These are phyloP conservation scores for Gopherus flavomarginatus DNA, from an alignment of 2,113 vertebrate species.

Conservation along the genomic window DNA sequence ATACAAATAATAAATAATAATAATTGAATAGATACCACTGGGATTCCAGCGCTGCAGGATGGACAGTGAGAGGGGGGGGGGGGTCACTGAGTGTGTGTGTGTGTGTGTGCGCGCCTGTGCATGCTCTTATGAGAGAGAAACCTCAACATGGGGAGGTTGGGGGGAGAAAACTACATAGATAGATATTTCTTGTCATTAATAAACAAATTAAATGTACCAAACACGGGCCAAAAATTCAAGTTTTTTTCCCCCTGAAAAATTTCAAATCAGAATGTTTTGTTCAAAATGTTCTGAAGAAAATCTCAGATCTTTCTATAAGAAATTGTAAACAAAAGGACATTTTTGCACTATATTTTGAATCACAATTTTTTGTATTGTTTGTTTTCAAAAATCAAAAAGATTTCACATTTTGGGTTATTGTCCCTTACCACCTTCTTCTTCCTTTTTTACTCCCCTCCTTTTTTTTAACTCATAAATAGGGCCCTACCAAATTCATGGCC, in stretches of 20 bases:
- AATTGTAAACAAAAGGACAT: neutral
- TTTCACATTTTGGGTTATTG: neutral
- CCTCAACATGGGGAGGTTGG: neutral
- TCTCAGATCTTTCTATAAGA: neutral
- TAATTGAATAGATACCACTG: neutral
- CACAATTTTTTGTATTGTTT: neutral
- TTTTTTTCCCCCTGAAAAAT: neutral
- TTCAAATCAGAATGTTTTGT: neutral
- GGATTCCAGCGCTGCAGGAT: neutral
- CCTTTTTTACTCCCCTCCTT: too few relatives aligned
- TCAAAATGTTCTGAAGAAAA: neutral
- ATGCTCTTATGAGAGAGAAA: neutral
- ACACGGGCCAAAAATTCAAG: neutral
- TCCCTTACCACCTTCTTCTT: too few relatives aligned
- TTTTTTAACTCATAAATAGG: too few relatives aligned
- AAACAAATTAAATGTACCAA: neutral
- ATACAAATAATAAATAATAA: neutral
- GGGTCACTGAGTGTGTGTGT: neutral
- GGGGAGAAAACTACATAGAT: neutral
- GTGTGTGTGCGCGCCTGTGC: too few relatives aligned
- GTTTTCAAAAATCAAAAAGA: neutral
- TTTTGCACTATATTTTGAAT: neutral
- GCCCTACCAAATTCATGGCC: too few relatives aligned
- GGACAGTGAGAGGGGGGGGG: neutral
- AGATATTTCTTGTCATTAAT: neutral